Percentiles rank a stretch among this genome's conserved stretches.
Evolutionary conservation across 2,888 invertebrate genomes (phyloP).

Genomic region (Clanis bilineata): DNA sequence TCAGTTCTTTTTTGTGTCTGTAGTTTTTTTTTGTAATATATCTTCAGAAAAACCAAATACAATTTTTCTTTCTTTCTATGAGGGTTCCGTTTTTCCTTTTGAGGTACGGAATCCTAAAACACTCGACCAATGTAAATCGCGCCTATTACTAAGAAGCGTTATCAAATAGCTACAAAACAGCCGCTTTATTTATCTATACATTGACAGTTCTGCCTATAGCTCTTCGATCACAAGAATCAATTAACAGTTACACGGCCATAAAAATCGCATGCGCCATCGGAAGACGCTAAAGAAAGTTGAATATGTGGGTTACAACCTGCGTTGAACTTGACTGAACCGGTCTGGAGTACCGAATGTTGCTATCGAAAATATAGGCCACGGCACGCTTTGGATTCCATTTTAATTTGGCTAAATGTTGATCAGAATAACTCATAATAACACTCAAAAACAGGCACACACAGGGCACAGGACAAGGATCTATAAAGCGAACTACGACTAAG

Average conservation of each 20-base stretch:
- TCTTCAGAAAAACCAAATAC: too few relatives aligned
- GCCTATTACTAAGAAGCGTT: background rate
- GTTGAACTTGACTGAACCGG: conserved; percentile 64
- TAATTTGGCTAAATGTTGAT: background rate
- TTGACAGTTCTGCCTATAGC: background rate
- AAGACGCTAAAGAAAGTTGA: conserved; percentile 63
- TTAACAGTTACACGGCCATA: conserved; percentile 13
- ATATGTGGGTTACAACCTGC: conserved; percentile 71
- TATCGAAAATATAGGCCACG: conserved; percentile 48
- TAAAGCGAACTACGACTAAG: too few relatives aligned
- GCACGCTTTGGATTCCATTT: conserved; percentile 24
- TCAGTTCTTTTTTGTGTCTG: too few relatives aligned
- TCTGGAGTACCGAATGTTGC: conserved; percentile 32
- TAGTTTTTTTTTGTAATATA: too few relatives aligned
- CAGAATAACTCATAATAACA: too few relatives aligned
- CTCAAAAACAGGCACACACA: too few relatives aligned
- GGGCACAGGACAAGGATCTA: too few relatives aligned
- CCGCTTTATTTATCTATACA: background rate
- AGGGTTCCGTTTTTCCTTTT: too few relatives aligned
- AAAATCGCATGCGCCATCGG: conserved; percentile 32
- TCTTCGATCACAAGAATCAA: conserved; percentile 8
- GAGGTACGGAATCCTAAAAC: too few relatives aligned
- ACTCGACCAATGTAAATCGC: too few relatives aligned
- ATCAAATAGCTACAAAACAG: background rate
- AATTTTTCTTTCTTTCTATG: too few relatives aligned